A percentile compares a stretch with the other conserved stretches of the same genome.
Evolutionary conservation across 2,113 vertebrate species (phyloP).

Genomic region (Cebus imitator): DNA sequence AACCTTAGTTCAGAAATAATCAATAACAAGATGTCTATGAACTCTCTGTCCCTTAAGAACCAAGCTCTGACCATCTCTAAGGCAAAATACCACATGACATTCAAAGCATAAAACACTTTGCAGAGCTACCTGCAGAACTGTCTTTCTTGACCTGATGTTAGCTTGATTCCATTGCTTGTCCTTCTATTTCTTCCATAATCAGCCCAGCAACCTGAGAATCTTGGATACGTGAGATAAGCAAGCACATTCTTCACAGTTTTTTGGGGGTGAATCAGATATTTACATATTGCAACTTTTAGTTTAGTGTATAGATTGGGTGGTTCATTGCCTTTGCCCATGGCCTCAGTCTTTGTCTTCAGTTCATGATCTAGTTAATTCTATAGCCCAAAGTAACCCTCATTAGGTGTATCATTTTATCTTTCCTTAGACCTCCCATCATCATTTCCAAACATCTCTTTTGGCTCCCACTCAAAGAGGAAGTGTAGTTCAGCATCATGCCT

Average conservation of each 20-base stretch:
- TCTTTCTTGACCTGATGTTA: not conserved
- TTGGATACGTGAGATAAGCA: not conserved
- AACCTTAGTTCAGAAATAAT: not conserved
- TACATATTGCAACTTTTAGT: not conserved
- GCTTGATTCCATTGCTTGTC: not conserved
- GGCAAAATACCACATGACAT: fast-evolving
- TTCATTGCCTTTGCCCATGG: not conserved
- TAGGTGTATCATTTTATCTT: not conserved
- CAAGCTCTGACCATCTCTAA: not conserved
- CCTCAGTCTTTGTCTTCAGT: not conserved
- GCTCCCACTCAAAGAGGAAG: not conserved
- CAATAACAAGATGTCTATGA: not conserved
- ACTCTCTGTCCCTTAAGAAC: not conserved
- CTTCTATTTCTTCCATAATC: not conserved
- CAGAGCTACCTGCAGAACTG: not conserved
- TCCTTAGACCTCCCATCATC: not conserved
- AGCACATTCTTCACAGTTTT: not conserved
- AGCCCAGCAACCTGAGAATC: not conserved
- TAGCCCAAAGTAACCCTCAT: not conserved
- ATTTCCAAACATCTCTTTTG: not conserved
- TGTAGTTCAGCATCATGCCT: fast-evolving
- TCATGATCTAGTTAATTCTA: not conserved
- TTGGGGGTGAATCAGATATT: not conserved
- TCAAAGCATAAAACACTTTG: not conserved
- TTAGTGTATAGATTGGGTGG: not conserved